A percentile compares a stretch with the other conserved stretches of the same genome.
Evolutionary conservation across 2,113 vertebrate species (phyloP).

Genomic region (Rattus norvegicus): DNA sequence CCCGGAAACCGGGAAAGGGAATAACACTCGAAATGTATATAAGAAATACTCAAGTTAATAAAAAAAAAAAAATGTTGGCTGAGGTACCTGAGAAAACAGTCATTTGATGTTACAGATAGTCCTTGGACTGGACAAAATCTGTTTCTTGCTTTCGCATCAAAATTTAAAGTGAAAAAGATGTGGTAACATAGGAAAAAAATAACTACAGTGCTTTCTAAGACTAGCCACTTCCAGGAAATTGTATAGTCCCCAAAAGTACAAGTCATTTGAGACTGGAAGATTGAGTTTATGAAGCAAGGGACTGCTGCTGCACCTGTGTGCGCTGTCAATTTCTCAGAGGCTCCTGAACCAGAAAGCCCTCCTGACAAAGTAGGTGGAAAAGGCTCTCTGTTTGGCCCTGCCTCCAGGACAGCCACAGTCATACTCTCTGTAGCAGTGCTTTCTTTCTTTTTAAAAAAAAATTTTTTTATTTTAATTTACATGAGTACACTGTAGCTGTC

Average conservation of each 20-base stretch:
- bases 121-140: conserved; percentile 2
- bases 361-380: not conserved
- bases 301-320: not conserved
- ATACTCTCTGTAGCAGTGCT: not conserved
- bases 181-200: conserved; percentile 65
- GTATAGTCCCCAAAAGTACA: conserved; percentile 55
- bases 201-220: conserved; percentile 39
- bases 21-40: too few relatives aligned
- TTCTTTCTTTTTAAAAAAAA: not conserved
- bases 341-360: conserved; percentile 30
- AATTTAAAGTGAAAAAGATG: conserved; percentile 54
- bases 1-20: too few relatives aligned
- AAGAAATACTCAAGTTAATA: too few relatives aligned
- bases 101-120: conserved; percentile 55
- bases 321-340: conserved; percentile 25
- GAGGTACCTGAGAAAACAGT: conserved; percentile 18
- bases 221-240: conserved; percentile 67
- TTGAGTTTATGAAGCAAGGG: not conserved
- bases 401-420: not conserved
- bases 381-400: not conserved
- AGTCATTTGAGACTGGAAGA: conserved; percentile 6
- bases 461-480: too few relatives aligned
- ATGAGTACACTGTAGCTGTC: too few relatives aligned
- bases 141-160: conserved; percentile 46
- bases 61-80: not conserved